phyloP scores from a whole-genome alignment of 2,113 vertebrate species.

The Oryzias melastigma region DNA sequence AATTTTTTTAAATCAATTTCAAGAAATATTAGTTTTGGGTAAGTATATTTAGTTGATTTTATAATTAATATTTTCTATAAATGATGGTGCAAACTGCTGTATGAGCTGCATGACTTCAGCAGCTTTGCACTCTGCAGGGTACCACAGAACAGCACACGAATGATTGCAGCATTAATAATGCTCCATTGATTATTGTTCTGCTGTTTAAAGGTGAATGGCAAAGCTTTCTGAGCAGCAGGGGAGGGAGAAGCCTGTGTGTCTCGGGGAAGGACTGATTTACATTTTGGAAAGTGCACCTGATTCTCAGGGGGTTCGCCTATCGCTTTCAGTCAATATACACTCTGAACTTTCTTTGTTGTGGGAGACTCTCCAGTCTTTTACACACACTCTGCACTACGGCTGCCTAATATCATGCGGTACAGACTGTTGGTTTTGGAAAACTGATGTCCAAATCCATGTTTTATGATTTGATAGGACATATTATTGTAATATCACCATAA shows the following conservation, averaged over 20 bases:
- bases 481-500: not conserved
- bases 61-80: not conserved
- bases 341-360: constrained; percentile 77
- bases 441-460: constrained; percentile 17
- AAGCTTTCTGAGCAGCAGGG: constrained; percentile 62
- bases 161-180: constrained; percentile 81
- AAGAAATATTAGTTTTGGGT: constrained; percentile 22
- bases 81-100: constrained; percentile 42
- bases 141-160: constrained; percentile 68
- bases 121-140: constrained; percentile 60
- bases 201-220: constrained; percentile 80
- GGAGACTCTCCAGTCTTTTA: constrained; percentile 44
- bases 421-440: constrained; percentile 19
- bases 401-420: constrained; percentile 8
- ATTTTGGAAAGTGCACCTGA: constrained; percentile 80
- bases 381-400: constrained; percentile 19
- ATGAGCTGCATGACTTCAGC: constrained; percentile 58
- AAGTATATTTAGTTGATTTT: not conserved
- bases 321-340: constrained; percentile 76
- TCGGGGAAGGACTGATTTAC: constrained; percentile 72
- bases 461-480: not conserved
- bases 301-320: constrained; percentile 58
- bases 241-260: constrained; percentile 48
- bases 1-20: not conserved
- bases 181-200: constrained; percentile 80